Conservation (phyloP, 2,113 vertebrate genomes). For the Vanacampus margaritifer region DNA sequence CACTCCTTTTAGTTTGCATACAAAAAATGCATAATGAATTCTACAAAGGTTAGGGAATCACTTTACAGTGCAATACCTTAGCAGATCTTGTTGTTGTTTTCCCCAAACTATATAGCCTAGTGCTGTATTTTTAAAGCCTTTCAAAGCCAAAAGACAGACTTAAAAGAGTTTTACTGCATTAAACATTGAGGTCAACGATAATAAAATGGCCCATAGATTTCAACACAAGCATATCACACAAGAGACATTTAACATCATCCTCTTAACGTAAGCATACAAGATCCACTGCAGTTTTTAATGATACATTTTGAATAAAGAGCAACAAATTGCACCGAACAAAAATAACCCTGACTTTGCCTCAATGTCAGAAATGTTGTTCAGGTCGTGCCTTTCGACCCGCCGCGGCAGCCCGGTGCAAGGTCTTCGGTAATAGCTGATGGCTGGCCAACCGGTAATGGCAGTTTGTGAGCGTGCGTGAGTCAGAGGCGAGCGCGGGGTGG, state of each 20-base stretch:
- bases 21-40: background rate
- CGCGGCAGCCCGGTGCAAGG: slow-evolving; percentile 23
- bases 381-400: slow-evolving; percentile 50
- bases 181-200: background rate
- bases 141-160: background rate
- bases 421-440: slow-evolving; percentile 54
- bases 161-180: background rate
- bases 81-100: background rate
- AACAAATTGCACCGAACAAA: slow-evolving; percentile 16
- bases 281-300: slow-evolving; percentile 2
- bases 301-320: background rate
- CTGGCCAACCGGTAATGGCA: slow-evolving; percentile 37
- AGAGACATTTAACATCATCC: background rate
- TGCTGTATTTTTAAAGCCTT: background rate
- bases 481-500: slow-evolving; percentile 16
- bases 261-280: background rate
- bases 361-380: slow-evolving; percentile 49
- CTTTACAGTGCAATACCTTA: background rate
- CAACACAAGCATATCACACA: background rate
- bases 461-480: slow-evolving; percentile 30
- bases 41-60: background rate
- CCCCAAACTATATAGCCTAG: background rate
- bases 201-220: background rate
- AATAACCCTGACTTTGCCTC: slow-evolving; percentile 50
- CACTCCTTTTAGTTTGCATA: background rate